Base-by-base conservation (phyloP, 2,797 vertebrate genomes). In the Lycodopsis pacificus region DNA sequence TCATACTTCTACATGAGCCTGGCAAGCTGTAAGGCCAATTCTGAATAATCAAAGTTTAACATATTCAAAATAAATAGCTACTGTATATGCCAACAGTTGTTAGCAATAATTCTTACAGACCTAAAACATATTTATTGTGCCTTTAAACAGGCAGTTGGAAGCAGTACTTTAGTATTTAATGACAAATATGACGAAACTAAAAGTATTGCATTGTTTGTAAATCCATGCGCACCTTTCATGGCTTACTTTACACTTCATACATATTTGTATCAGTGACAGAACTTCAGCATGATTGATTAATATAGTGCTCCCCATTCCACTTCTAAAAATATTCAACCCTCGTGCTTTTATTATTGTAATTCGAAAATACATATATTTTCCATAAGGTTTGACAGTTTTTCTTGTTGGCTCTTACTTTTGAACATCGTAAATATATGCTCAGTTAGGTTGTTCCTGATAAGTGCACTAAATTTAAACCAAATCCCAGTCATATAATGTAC, bases 21-120 rank as follows among this genome's bases (percentile, higher is more conserved):
- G 63, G 70, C 46, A 75, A 69, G n/a, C 34, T 2, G 54, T n/a
- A 30, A 19, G 32, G 19, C 40, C 30, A 42, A 59, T 59, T 80
- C 20, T 72, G 34, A 78, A 76, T 22, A 68, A 81, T 71, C 51
- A 48, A 42, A 48, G 2, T 53, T 61, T 19, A 74, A 53, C 73
- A n/a, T 44, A 53, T 36, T 72, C 30, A 32, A 54, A 53, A 72
- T 10, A 76, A 70, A 65, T 44, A 36, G 59, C 69, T n/a, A n/a
- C n/a, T n/a, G n/a, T 62, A 27, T 7, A 34, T 58, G 15, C 62
- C 27, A 65, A 19, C 48, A 74, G 51, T 53, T 58, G 36, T 12
- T 48, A 10, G 27, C 10, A 36, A 53, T 44, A 8, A 53, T 81
- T 57, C 14, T 61, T 32, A 51, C 3, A 13, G 10, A 20, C 34